Percentiles rank a stretch among this genome's conserved stretches.
Evolutionary conservation across 2,888 invertebrate genomes (phyloP).

Genomic region (Spialia ferax): DNA sequence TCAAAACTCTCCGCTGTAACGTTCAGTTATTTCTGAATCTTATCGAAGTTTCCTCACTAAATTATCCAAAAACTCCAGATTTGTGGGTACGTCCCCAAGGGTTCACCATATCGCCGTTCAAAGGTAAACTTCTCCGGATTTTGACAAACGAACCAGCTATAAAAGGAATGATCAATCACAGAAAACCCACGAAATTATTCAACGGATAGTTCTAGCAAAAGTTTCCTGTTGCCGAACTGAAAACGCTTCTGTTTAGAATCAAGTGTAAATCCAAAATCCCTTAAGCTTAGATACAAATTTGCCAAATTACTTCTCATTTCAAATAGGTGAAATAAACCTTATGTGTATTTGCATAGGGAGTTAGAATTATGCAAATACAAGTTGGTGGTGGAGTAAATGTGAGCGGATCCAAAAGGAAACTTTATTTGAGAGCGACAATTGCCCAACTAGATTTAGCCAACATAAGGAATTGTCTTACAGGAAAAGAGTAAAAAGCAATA

Average conservation of each 20-base stretch:
- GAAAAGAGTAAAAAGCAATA: background rate
- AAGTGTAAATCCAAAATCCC: constrained; percentile 80
- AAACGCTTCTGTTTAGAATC: constrained; percentile 76
- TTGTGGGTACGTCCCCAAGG: constrained; percentile 6
- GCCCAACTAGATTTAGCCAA: constrained; percentile 75
- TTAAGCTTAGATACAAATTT: constrained; percentile 75
- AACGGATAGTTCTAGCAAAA: constrained; percentile 68
- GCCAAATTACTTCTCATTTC: constrained; percentile 18
- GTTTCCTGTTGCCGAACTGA: constrained; percentile 71
- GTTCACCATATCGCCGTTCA: constrained; percentile 16
- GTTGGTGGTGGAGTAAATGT: constrained; percentile 56
- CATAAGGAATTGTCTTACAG: constrained; percentile 53
- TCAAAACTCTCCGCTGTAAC: background rate
- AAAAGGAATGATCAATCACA: constrained; percentile 38
- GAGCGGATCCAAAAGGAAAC: constrained; percentile 68
- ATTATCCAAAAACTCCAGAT: background rate
- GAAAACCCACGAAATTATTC: constrained; percentile 56
- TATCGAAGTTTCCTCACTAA: background rate
- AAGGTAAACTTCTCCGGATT: constrained; percentile 27
- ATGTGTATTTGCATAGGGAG: constrained; percentile 13
- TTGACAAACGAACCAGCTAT: constrained; percentile 25
- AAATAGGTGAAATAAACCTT: constrained; percentile 30
- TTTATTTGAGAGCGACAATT: constrained; percentile 81
- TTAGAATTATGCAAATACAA: constrained; percentile 13
- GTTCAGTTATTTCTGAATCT: background rate